Base-by-base conservation (phyloP, 2,797 vertebrate genomes). In the Enteromius mattozi region DNA sequence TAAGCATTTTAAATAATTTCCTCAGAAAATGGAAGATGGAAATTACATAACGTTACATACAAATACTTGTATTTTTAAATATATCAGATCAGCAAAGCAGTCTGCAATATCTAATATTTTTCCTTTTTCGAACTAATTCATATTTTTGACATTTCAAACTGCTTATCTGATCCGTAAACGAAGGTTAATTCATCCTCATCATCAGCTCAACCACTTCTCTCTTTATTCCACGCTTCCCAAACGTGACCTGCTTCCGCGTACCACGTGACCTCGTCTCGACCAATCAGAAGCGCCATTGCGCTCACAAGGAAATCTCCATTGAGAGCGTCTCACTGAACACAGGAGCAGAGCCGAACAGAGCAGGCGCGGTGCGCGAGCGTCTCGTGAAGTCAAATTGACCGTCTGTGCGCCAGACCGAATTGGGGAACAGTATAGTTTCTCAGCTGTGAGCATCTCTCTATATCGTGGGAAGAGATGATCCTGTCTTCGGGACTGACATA, bases 401-500 rank as follows among this genome's bases (percentile, higher is more conserved):
- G 35, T 4, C 42, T 40, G 16, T 47, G 24, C 8, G 8, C 14
- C 51, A 21, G 30, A 65, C n/a, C 13, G n/a, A 47, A 27, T 6
- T 49, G 3, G 14, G 21, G 6, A 21, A 16, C 8, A 65, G 10
- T 51, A 3, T 10, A 13, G 30, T 13, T 35, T 69, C 40, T 65
- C 24, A 24, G 7, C 71, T 13, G 2, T 27, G 13, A 65, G 19
- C 24, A 59, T 30, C 33, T 54, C 51, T 33, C 0, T n/a, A 68
- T 40, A 83, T 47, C 4, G 6, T 4, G 27, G 45, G 83, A 90
- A 87, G 91, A 92, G 77, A 94, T 95, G 93, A 71, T 27, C 21
- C 51, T 91, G 56, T 91, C 90, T 82, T 82, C 84, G 88, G 92
- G 89, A 75, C 76, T 91, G 89, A 93, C 89, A 92, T 94, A 94